Evolutionary conservation across 1,140 invertebrate genomes (phyloP).

Genomic region (Aphidius ervi): DNA sequence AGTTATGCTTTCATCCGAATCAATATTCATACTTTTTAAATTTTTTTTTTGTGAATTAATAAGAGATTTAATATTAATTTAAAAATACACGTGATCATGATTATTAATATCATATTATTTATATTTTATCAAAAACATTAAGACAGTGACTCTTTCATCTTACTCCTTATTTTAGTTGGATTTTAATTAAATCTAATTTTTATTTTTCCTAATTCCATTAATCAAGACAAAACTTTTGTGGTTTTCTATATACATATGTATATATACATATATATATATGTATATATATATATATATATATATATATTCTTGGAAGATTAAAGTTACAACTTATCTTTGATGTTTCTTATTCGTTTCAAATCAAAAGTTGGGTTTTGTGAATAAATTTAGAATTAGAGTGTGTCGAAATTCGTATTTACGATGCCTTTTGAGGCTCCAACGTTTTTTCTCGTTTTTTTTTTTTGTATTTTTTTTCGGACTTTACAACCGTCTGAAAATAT

Average conservation of each 20-base stretch:
- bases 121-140: too few species aligned
- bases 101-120: too few species aligned
- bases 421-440: neutral
- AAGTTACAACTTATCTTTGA: neutral
- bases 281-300: neutral
- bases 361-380: neutral
- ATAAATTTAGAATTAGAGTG: neutral
- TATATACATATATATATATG: neutral
- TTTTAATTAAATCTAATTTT: neutral
- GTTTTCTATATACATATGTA: neutral
- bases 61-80: too few species aligned
- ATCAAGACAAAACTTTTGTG: neutral
- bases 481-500: slow-evolving; percentile 36
- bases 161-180: neutral
- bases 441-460: neutral
- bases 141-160: too few species aligned
- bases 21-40: too few species aligned
- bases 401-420: neutral
- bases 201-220: neutral
- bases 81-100: too few species aligned
- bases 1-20: too few species aligned
- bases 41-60: too few species aligned
- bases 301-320: neutral
- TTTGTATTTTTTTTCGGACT: slow-evolving; percentile 13
- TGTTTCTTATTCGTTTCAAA: neutral